Evolutionary conservation across 1,140 invertebrate species (phyloP), one percentile per base, ranked within the genome.

Genomic region (Drosophila tristis): DNA sequence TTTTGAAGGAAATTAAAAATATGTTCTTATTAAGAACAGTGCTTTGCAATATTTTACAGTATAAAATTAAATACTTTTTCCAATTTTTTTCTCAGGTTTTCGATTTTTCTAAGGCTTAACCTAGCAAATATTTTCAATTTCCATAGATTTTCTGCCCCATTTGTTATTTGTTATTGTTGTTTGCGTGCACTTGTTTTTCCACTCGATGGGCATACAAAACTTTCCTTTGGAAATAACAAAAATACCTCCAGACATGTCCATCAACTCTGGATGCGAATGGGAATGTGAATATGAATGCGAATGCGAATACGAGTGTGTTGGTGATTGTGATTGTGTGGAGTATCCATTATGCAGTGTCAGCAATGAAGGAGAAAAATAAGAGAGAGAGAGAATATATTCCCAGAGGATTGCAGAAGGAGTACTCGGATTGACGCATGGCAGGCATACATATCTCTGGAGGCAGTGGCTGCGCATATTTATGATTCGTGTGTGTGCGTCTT

Each of bases 391-490:
- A 35, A 26, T 47, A 42, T 54, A 62, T 54, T 70, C 45, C 62
- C 47, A 55, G 61, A 78, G 75, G 29, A 74, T 59, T 47, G 71
- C 63, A 68, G 39, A 4, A 15, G 25, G 62, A 51, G 72, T 56
- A 43, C 55, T 60, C 20, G 56, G 74, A 76, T 62, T 78, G 71
- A 87, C 49, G 57, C 60, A 86, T 66, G 9, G 75, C 20, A 20
- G 20, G 20, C 20, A 25, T 25, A 4, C 81, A 86, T 62, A 62
- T 75, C 70, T 64, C 58, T 56, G 50, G 11, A 39, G 39, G 60
- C 43, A 20, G 54, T 59, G 74, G 65, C 78, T 55, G 53, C 48
- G 63, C 79, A 82, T 87, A 87, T 87, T 82, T 86, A 86, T 86
- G 82, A 82, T 56, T 65, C 64, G 58, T 65, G 48, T 35, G 31